Percentiles rank a stretch among this genome's conserved stretches.
Evolutionary conservation across 2,797 vertebrate species (phyloP).

Genomic region (Coregonus sp.): DNA sequence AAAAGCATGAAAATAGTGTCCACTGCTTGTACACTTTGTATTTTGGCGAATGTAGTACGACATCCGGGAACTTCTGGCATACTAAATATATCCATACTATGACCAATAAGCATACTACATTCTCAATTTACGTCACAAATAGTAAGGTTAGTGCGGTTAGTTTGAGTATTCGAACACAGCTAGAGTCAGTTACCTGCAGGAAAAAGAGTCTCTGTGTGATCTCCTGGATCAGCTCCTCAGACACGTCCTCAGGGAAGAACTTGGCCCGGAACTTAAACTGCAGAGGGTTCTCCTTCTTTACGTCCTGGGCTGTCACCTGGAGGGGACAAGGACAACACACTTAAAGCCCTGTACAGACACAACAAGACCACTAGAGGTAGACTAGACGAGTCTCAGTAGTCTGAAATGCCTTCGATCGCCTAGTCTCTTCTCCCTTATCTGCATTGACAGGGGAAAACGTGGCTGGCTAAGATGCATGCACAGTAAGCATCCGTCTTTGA

Average conservation of each 20-base stretch:
- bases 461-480: too few relatives aligned
- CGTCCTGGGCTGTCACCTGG: constrained; percentile 96
- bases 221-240: constrained; percentile 94
- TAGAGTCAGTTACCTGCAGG: constrained; percentile 81
- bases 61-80: too few relatives aligned
- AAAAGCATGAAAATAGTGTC: too few relatives aligned
- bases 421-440: not conserved
- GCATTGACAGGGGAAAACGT: too few relatives aligned
- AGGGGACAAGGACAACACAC: constrained; percentile 21
- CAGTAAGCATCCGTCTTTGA: too few relatives aligned
- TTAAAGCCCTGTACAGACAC: not conserved
- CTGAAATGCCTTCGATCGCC: not conserved
- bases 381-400: not conserved
- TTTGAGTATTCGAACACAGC: too few relatives aligned
- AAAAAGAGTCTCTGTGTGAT: constrained; percentile 97
- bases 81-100: too few relatives aligned
- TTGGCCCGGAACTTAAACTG: constrained; percentile 98
- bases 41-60: too few relatives aligned
- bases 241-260: constrained; percentile 96
- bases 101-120: too few relatives aligned
- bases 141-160: too few relatives aligned
- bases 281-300: constrained; percentile 95
- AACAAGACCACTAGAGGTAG: not conserved
- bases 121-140: too few relatives aligned
- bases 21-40: too few relatives aligned